phyloP scores from a whole-genome alignment of 2,888 invertebrate genomes.

The Calameuta pallipes region DNA sequence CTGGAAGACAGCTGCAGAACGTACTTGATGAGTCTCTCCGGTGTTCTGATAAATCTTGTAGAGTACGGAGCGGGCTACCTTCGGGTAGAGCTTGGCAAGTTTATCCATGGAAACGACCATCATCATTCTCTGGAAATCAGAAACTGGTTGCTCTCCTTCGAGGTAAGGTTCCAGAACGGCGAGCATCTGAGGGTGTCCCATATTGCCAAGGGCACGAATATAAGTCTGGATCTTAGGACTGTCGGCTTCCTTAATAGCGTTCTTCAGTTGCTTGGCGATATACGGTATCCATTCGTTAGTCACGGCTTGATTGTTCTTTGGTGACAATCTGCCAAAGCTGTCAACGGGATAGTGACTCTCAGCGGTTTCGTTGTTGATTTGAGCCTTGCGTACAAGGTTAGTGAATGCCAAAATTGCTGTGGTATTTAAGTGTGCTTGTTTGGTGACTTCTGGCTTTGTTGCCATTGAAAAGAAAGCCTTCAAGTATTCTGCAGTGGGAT shows the following conservation, averaged over 20 bases:
- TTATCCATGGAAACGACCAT: constrained; percentile 72
- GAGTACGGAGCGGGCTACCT: constrained; percentile 70
- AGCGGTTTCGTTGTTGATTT: constrained; percentile 71
- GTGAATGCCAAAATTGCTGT: constrained; percentile 72
- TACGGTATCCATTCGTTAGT: constrained; percentile 72
- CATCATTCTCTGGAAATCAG: constrained; percentile 73
- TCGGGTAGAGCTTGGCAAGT: constrained; percentile 69
- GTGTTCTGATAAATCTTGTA: constrained; percentile 77
- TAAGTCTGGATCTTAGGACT: constrained; percentile 72
- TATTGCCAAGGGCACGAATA: constrained; percentile 75
- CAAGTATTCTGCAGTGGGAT: constrained; percentile 75
- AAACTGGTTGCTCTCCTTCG: constrained; percentile 70
- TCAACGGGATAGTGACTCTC: constrained; percentile 75
- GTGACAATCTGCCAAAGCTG: constrained; percentile 72
- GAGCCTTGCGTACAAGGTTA: constrained; percentile 72
- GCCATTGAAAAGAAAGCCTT: constrained; percentile 72
- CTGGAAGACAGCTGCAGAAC: constrained; percentile 73
- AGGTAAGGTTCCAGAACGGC: constrained; percentile 75
- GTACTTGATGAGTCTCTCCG: constrained; percentile 74
- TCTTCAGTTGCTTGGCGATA: constrained; percentile 69
- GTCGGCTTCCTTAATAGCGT: constrained; percentile 70
- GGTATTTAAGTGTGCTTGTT: constrained; percentile 69
- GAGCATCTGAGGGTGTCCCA: constrained; percentile 74
- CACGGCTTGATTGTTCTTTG: constrained; percentile 70
- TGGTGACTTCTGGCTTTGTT: constrained; percentile 68